A percentile compares a stretch with the other conserved stretches of the same genome.
These are phyloP conservation scores for Stichodactyla mertensii DNA, from an alignment of 64 coral and sea anemone genomes.

Conservation along the genomic window DNA sequence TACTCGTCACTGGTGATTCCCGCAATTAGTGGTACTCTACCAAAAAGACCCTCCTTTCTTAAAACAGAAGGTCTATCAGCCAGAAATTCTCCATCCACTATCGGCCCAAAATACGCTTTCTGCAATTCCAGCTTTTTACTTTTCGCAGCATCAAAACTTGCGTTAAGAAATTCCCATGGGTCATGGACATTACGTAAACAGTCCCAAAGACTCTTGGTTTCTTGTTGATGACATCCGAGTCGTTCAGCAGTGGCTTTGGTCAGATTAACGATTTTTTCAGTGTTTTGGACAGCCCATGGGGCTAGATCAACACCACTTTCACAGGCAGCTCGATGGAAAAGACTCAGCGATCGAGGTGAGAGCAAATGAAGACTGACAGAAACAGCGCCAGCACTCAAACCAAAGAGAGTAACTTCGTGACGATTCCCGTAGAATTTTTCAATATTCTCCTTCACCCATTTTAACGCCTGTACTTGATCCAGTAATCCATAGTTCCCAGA, in stretches of 20 bases:
- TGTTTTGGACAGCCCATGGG: neutral
- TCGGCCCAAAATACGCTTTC: conserved; percentile 7
- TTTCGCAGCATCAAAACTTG: neutral
- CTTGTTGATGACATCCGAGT: conserved; percentile 10
- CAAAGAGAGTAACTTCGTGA: conserved; percentile 43
- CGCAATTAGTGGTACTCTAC: conserved; percentile 50
- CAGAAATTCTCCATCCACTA: conserved; percentile 59
- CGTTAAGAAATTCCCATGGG: neutral
- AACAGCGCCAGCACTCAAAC: conserved; percentile 30
- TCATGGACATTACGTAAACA: conserved; percentile 19
- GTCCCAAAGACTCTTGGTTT: neutral
- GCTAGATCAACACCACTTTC: conserved; percentile 36
- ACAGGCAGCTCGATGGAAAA: conserved; percentile 28
- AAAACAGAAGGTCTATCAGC: conserved; percentile 38
- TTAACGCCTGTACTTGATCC: conserved; percentile 52
- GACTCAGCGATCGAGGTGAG: conserved; percentile 14
- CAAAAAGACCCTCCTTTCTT: conserved; percentile 37
- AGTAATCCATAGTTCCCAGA: conserved; percentile 48
- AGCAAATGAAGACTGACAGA: conserved; percentile 30
- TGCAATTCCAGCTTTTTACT: neutral
- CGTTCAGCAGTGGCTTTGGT: conserved; percentile 21
- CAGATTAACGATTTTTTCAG: neutral
- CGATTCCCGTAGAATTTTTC: conserved; percentile 27
- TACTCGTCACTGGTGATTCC: conserved; percentile 60
- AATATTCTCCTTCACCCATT: conserved; percentile 48